A percentile compares a stretch with the other conserved stretches of the same genome.
Evolutionary conservation across 2,797 vertebrate species (phyloP).

Genomic region (Pseudocheirus occidentalis): DNA sequence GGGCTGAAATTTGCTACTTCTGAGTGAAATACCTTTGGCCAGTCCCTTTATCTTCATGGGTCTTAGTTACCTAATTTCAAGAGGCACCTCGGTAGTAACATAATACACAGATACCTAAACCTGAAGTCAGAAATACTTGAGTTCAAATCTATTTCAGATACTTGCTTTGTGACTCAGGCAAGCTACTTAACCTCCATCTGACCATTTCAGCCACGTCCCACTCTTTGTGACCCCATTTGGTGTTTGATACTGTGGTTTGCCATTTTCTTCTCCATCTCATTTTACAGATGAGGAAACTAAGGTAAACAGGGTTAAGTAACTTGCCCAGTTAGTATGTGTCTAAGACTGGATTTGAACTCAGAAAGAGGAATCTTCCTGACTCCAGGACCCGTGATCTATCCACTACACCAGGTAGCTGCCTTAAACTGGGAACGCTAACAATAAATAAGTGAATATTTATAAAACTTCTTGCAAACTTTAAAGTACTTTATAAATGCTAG

Average conservation of each 20-base stretch:
- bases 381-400: not conserved
- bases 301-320: not conserved
- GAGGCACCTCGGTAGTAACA: not conserved
- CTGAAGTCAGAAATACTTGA: not conserved
- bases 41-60: too few species aligned
- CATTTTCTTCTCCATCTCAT: not conserved
- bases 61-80: too few species aligned
- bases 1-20: not conserved
- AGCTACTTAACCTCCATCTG: not conserved
- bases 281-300: not conserved
- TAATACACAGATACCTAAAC: not conserved
- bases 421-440: not conserved
- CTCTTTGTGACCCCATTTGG: not conserved
- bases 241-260: not conserved
- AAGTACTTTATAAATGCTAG: too few species aligned
- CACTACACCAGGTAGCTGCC: not conserved
- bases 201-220: too few species aligned
- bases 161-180: too few species aligned
- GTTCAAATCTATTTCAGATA: not conserved
- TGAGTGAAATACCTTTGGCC: not conserved
- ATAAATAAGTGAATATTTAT: too few species aligned
- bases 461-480: too few species aligned
- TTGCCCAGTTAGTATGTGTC: not conserved
- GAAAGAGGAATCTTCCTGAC: not conserved
- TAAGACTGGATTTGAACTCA: not conserved